Conservation (phyloP, 2,113 vertebrate genomes). For the Cardinalis cardinalis region DNA sequence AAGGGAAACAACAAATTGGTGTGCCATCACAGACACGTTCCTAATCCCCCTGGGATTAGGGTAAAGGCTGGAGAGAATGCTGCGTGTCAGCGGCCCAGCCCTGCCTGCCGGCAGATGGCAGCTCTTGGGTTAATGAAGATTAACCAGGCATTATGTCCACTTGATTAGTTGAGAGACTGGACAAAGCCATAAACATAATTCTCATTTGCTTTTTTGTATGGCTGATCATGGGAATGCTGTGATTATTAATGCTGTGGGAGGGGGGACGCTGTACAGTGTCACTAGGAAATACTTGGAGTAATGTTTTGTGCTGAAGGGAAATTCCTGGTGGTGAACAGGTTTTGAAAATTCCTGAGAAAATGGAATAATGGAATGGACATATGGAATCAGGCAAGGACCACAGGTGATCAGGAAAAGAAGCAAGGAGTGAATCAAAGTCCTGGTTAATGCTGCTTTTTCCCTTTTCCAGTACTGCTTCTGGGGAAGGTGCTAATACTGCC, state of each 20-base stretch:
- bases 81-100: rapidly evolving
- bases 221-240: neutral
- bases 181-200: neutral
- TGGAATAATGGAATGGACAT: no score
- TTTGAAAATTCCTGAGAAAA: neutral
- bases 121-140: neutral
- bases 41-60: neutral
- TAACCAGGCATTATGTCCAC: neutral
- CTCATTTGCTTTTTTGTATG: rapidly evolving
- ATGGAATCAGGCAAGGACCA: neutral
- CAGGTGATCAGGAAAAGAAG: neutral
- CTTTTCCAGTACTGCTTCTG: neutral
- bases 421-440: neutral
- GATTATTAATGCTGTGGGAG: neutral
- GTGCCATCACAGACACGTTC: rapidly evolving
- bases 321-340: neutral
- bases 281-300: neutral
- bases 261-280: rapidly evolving
- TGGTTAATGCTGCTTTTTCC: neutral
- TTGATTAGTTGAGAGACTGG: neutral
- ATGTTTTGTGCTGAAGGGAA: neutral
- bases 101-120: neutral
- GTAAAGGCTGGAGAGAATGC: rapidly evolving
- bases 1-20: neutral
- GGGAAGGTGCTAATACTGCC: neutral